These are phyloP conservation scores for Micrasema minimum DNA, from an alignment of 1,140 invertebrate genomes.

Conservation along the genomic window DNA sequence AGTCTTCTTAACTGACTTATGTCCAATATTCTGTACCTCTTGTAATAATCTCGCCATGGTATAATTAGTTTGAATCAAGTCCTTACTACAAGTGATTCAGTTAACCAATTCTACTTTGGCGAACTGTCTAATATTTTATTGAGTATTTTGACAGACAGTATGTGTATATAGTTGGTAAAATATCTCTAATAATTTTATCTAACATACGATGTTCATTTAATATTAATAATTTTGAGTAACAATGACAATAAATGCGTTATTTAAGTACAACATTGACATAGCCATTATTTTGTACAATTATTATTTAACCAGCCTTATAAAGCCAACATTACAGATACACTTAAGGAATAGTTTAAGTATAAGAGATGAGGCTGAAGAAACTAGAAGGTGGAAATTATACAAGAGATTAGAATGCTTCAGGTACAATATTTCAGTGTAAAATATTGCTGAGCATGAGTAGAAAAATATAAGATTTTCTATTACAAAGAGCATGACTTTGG, in stretches of 20 bases:
- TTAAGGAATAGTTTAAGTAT: conserved; percentile 43
- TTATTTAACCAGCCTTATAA: conserved; percentile 22
- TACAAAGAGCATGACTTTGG: too few species aligned
- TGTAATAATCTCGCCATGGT: too few species aligned
- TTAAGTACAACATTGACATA: conserved; percentile 24
- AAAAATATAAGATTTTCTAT: not conserved
- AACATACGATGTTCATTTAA: not conserved
- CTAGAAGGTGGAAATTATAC: not conserved
- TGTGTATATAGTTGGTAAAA: too few species aligned
- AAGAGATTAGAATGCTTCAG: conserved; percentile 38
- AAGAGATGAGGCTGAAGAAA: conserved; percentile 38
- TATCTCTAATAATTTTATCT: too few species aligned
- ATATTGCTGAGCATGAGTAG: conserved; percentile 48
- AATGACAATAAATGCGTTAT: conserved; percentile 3
- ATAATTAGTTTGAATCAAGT: too few species aligned
- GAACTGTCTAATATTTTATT: too few species aligned
- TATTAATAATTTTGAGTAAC: conserved; percentile 6
- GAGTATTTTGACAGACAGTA: too few species aligned
- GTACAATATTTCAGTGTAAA: conserved; percentile 51
- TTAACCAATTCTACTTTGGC: too few species aligned
- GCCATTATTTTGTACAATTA: conserved; percentile 31
- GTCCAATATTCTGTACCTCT: too few species aligned
- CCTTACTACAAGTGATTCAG: too few species aligned
- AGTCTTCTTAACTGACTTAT: too few species aligned
- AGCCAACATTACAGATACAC: conserved; percentile 42